Percentiles rank a stretch among this genome's conserved stretches.
Evolutionary conservation across 2,888 invertebrate genomes (phyloP).

Genomic region (Drosophila fungiperda): DNA sequence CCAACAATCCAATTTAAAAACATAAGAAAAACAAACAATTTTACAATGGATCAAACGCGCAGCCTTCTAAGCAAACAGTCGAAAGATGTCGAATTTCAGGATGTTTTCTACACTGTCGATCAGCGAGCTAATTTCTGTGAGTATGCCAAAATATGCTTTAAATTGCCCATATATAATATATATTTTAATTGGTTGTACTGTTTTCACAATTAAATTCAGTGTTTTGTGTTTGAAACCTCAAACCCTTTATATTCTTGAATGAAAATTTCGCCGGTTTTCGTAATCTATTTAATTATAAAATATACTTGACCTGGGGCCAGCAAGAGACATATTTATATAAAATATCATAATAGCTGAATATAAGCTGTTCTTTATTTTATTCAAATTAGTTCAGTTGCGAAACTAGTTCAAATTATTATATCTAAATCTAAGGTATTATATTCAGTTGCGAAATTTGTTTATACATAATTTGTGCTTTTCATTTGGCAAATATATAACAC

Average conservation of each 20-base stretch:
- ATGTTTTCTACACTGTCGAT: conserved; percentile 83
- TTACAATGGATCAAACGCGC: conserved; percentile 61
- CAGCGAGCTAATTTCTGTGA: conserved; percentile 82
- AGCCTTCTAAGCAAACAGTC: conserved; percentile 68
- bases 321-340: background rate
- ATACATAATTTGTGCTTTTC: background rate
- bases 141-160: conserved; percentile 44
- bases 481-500: background rate
- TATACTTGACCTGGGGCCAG: background rate
- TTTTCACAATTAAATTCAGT: too few species aligned
- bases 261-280: background rate
- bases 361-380: background rate
- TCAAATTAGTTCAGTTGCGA: background rate
- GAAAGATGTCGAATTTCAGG: conserved; percentile 85
- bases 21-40: background rate
- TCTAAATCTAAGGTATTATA: background rate
- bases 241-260: background rate
- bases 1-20: conserved; percentile 17
- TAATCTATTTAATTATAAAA: background rate
- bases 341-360: background rate
- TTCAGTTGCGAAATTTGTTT: background rate
- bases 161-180: background rate
- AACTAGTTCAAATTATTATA: background rate
- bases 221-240: background rate
- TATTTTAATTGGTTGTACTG: background rate